Evolutionary conservation across 2,797 vertebrate species (phyloP).

Genomic region (Chelon auratus): DNA sequence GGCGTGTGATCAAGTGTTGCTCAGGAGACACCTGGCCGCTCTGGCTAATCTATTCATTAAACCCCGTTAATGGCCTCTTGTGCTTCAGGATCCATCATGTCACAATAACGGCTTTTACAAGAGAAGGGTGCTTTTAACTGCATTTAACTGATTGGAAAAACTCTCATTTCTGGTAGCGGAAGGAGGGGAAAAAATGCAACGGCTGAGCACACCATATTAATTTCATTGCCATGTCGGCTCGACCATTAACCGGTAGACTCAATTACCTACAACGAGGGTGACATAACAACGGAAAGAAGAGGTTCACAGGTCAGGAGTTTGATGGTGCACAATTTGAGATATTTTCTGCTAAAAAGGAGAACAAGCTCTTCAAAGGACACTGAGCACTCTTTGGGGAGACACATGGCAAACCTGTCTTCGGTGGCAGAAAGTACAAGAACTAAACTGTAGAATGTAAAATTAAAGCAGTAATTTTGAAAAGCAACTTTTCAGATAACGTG

Average conservation of each 20-base stretch:
- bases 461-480: neutral
- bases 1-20: conserved; percentile 61
- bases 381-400: conserved; percentile 17
- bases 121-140: conserved; percentile 66
- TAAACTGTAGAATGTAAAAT: neutral
- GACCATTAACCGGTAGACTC: conserved; percentile 62
- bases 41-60: conserved; percentile 68
- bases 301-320: conserved; percentile 51
- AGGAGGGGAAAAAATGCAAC: conserved; percentile 27
- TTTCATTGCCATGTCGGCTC: conserved; percentile 45
- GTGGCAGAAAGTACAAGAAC: neutral
- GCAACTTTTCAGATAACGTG: conserved; percentile 3
- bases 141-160: conserved; percentile 64
- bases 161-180: conserved; percentile 38
- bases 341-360: conserved; percentile 38
- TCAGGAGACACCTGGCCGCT: conserved; percentile 70
- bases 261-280: conserved; percentile 40
- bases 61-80: conserved; percentile 72
- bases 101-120: conserved; percentile 64
- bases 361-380: conserved; percentile 41
- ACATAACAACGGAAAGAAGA: conserved; percentile 48
- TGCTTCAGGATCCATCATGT: conserved; percentile 69
- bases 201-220: conserved; percentile 57
- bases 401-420: conserved; percentile 4
- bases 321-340: conserved; percentile 44